Evolutionary conservation across 2,797 vertebrate species (phyloP), one percentile per base, ranked within the genome.

Genomic region (Tolypeutes matacus): DNA sequence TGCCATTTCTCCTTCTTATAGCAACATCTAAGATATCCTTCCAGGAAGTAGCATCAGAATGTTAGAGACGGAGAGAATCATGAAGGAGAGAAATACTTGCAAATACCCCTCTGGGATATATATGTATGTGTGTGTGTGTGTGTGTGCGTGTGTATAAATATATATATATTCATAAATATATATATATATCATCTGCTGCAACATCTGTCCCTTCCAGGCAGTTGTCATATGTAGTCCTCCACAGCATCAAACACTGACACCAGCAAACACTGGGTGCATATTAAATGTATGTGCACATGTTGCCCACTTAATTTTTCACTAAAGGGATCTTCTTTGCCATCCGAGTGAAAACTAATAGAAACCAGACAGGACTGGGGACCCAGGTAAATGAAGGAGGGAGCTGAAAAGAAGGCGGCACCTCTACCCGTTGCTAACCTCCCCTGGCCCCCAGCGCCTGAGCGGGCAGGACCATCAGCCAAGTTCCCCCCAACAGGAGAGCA

Each of bases 251-350:
- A 53, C 3, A 6, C 0, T 0, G 51, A 82, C 15, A 27, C 23
- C 42, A 49, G 72, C 53, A 34, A 7, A 8, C 15, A 20, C 0
- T 27, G 6, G 29, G 36, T 1, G 2, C 49, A 0, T 10, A 4
- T 53, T 9, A 17, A 60, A 72, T 69, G 27, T 2, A 9, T 0
- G 0, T 10, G 3, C 25, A 27, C 14, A 18, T 7, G 3, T 36
- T 27, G 5, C 51, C 75, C 0, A 0, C 18, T 51, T 3, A 18
- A 0, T 42, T n/a, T 56, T 39, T 34, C 15, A 15, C 60, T 17
- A 42, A 69, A 18, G 42, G 34, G 15, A 4, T 58, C 56, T 12
- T 73, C 91, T 18, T 8, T 3, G 56, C 69, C 69, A 11, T 34
- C 36, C 49, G 3, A 2, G 14, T 25, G 67, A 64, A 42, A 65